Conservation (phyloP, 2,797 vertebrate genomes). For the Eleutherodactylus coqui region DNA sequence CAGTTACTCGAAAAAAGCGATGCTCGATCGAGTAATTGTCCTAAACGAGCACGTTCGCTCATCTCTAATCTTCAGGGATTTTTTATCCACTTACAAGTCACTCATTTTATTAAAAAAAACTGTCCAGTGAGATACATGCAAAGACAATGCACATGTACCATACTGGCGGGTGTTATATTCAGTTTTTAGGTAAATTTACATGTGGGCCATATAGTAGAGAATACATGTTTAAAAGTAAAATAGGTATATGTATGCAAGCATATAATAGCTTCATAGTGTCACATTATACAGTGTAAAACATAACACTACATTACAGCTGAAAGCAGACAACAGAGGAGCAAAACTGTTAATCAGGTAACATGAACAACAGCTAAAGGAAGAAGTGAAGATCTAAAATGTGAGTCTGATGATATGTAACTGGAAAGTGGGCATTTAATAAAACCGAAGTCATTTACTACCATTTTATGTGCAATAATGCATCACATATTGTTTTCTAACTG, state of each 20-base stretch:
- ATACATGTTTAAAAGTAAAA: background rate
- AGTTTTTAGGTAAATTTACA: no score
- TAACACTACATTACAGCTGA: background rate
- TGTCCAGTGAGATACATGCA: no score
- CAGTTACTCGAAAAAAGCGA: no score
- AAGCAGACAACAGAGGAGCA: background rate
- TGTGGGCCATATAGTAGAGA: no score
- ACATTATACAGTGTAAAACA: background rate
- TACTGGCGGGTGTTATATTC: no score
- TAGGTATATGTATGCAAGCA: background rate
- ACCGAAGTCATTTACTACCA: constrained; percentile 63
- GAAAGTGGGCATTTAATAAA: constrained; percentile 63
- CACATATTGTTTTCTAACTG: constrained; percentile 64
- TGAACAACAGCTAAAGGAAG: constrained; percentile 51
- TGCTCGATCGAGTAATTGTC: no score
- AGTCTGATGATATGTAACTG: constrained; percentile 62
- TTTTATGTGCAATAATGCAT: constrained; percentile 64
- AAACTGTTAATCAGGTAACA: constrained; percentile 56
- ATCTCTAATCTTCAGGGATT: no score
- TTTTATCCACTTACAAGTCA: no score
- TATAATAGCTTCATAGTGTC: background rate
- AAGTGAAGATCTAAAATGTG: constrained; percentile 54
- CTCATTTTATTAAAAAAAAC: no score
- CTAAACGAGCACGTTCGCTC: no score
- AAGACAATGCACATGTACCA: no score